phyloP scores from a whole-genome alignment of 2,888 invertebrate species.

The Eustalomyia histrio region DNA sequence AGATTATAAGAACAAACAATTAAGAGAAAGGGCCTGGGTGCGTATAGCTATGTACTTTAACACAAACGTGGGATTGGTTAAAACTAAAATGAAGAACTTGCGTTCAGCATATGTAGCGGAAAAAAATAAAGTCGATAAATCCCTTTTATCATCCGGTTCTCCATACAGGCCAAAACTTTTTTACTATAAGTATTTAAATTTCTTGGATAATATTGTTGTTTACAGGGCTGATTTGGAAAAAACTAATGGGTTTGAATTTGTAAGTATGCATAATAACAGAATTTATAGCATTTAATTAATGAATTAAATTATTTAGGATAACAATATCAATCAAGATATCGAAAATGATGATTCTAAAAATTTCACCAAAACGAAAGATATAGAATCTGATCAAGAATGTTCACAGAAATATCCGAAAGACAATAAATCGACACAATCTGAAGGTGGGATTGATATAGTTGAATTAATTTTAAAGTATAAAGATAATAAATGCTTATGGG shows the following conservation, averaged over 20 bases:
- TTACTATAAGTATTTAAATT: constrained; percentile 64
- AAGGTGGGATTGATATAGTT: too few relatives aligned
- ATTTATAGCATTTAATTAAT: too few relatives aligned
- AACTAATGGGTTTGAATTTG: constrained; percentile 8
- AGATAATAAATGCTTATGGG: too few relatives aligned
- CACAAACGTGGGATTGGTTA: constrained; percentile 49
- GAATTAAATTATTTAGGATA: too few relatives aligned
- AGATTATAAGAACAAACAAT: constrained; percentile 49
- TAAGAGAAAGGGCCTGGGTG: constrained; percentile 57
- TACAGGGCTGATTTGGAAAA: background rate
- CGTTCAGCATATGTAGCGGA: constrained; percentile 64
- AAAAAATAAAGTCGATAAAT: constrained; percentile 62
- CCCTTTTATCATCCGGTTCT: constrained; percentile 19
- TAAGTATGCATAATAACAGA: background rate
- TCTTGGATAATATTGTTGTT: constrained; percentile 59
- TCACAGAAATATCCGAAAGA: too few relatives aligned
- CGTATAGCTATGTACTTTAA: constrained; percentile 56
- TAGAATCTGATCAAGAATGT: too few relatives aligned
- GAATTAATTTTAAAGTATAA: too few relatives aligned
- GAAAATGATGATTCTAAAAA: too few relatives aligned
- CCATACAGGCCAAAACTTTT: constrained; percentile 60
- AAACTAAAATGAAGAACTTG: constrained; percentile 66
- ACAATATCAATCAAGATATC: too few relatives aligned
- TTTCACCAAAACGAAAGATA: too few relatives aligned
- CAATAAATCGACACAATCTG: too few relatives aligned